Evolutionary conservation across 1,140 invertebrate genomes (phyloP).

Genomic region (Halesus radiatus): DNA sequence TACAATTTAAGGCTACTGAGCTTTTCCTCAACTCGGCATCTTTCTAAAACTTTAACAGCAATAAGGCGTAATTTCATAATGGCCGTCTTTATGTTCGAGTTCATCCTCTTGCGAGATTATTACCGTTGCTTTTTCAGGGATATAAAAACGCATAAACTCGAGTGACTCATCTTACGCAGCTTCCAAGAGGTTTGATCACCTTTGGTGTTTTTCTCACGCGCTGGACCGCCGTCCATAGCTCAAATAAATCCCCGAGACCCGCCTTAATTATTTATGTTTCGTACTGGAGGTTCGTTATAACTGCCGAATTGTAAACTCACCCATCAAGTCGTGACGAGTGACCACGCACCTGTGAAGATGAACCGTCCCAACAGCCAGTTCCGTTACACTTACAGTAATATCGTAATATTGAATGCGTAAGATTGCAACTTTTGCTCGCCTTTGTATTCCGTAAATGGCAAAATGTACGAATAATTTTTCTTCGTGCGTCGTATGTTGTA

Average conservation of each 20-base stretch:
- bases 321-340: constrained; percentile 21
- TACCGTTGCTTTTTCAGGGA: neutral
- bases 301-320: constrained; percentile 34
- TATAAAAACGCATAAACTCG: constrained; percentile 5
- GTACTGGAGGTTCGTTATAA: neutral
- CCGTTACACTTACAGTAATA: neutral
- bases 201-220: constrained; percentile 5
- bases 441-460: too few species aligned
- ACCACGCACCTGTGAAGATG: constrained; percentile 8
- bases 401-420: constrained; percentile 5
- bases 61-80: too few species aligned
- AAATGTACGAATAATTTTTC: neutral
- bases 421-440: neutral
- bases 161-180: too few species aligned
- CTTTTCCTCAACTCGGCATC: too few species aligned
- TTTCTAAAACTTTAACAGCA: too few species aligned
- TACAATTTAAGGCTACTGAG: too few species aligned
- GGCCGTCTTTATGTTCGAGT: too few species aligned
- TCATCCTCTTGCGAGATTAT: too few species aligned
- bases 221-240: neutral
- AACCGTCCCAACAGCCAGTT: neutral
- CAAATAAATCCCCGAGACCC: neutral
- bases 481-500: neutral
- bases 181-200: neutral
- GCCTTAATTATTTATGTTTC: neutral